Base-by-base conservation (phyloP, 2,797 vertebrate species). In the Gobio occitaniae region DNA sequence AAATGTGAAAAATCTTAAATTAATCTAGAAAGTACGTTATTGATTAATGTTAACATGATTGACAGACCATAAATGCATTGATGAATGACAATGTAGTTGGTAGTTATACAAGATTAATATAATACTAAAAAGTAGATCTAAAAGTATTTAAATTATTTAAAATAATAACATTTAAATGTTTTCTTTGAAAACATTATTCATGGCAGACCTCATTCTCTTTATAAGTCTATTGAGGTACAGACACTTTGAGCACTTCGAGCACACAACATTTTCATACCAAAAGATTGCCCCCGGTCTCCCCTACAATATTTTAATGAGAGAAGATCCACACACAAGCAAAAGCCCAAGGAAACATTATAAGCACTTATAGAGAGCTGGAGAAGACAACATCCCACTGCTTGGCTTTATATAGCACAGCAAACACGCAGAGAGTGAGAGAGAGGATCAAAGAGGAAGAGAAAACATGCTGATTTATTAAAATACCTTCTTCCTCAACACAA, bases 341-440 rank as follows among this genome's bases (percentile, higher is more conserved):
- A 78, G 87, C 86, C 88, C 78, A 80, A 85, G 85, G 88, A 89
- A 74, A 90, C 87, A 87, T 89, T 87, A 90, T 90, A 87, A 81
- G 74, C 90, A 84, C 87, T 91, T 90, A 88, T 89, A 84, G 29
- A 86, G 80, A 50, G 59, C 63, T 74, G 61, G 41, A 36, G 29
- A 63, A 65, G 82, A 66, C 61, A 41, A 3, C 52, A 54, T 59
- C 74, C 75, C 52, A 69, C 82, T 78, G 78, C 63, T 32, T 61
- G 68, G 56, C 71, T 85, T 84, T 74, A 85, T 82, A 83, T 83
- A 89, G 83, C 87, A 56, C 72, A 70, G 85, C 59, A 69, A 70
- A 77, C 78, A 77, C 48, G 19, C 70, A 82, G 52, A 79, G 6
- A 65, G 21, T 80, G 29, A 65, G 77, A 75, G 76, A 72, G 32